Percentiles rank a stretch among this genome's conserved stretches.
Conservation (phyloP, 2,888 invertebrate species). For the Frankliniella fusca region DNA sequence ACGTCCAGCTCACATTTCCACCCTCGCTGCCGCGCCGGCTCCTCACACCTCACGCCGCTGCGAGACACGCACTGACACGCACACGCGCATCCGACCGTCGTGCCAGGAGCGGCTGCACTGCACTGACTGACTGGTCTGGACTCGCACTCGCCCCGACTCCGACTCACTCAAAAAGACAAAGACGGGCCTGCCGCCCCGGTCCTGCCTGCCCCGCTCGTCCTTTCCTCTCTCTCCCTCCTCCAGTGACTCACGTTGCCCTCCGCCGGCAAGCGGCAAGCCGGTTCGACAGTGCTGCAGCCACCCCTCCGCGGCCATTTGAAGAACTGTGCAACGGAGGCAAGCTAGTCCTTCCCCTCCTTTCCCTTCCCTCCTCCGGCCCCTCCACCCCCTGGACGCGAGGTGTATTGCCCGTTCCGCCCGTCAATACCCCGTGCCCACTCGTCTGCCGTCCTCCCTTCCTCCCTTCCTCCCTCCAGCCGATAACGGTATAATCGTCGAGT, state of each 20-base stretch:
- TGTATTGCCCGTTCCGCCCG: neutral
- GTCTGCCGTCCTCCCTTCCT: too few relatives aligned
- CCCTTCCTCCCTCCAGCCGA: too few relatives aligned
- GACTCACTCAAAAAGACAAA: neutral
- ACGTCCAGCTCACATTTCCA: too few relatives aligned
- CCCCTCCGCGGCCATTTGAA: neutral
- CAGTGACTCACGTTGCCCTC: neutral
- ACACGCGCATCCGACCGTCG: neutral
- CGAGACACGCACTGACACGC: neutral
- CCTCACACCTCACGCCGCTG: too few relatives aligned
- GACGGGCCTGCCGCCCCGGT: neutral
- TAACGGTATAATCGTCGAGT: neutral
- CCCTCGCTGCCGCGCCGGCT: too few relatives aligned
- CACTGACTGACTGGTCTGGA: too few relatives aligned
- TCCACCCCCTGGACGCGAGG: neutral
- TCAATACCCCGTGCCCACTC: neutral
- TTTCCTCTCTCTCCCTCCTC: neutral
- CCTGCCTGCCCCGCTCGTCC: neutral
- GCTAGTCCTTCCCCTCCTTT: too few relatives aligned
- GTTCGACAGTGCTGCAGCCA: slow-evolving; percentile 1
- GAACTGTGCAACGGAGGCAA: neutral
- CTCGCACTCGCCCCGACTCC: too few relatives aligned
- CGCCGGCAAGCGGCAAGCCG: too few relatives aligned
- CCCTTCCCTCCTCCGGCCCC: too few relatives aligned
- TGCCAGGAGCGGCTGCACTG: neutral